Conservation (phyloP, 2,113 vertebrate species). For the Mesoclemmys tuberculata region DNA sequence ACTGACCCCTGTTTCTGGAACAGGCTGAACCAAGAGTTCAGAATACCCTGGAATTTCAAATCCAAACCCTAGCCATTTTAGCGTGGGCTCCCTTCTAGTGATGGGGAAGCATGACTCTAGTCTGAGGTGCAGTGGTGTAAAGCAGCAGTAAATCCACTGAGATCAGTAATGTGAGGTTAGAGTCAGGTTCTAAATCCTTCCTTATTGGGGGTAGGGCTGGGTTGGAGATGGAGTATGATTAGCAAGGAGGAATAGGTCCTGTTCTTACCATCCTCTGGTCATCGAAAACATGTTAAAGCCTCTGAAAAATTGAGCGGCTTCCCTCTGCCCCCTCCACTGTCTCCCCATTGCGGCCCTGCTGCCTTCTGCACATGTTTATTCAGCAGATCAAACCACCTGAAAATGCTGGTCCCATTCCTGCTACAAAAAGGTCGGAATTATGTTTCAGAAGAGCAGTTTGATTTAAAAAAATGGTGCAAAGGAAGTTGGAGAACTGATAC, state of each 20-base stretch:
- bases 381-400: not conserved
- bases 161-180: not conserved
- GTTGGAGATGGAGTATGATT: too few species aligned
- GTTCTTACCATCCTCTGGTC: not conserved
- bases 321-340: too few species aligned
- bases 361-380: too few species aligned
- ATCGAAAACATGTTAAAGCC: too few species aligned
- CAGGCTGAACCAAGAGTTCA: not conserved
- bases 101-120: not conserved
- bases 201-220: not conserved
- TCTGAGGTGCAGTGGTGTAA: too few species aligned
- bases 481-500: not conserved
- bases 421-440: not conserved
- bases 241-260: not conserved
- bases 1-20: not conserved
- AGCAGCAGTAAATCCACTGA: too few species aligned
- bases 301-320: too few species aligned
- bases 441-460: not conserved
- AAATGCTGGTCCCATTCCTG: too few species aligned
- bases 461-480: not conserved
- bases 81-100: not conserved
- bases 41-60: not conserved
- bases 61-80: not conserved
- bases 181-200: not conserved
- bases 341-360: too few species aligned